Evolutionary conservation across 1,140 invertebrate species (phyloP).

Genomic region (Tetramorium simillimum): DNA sequence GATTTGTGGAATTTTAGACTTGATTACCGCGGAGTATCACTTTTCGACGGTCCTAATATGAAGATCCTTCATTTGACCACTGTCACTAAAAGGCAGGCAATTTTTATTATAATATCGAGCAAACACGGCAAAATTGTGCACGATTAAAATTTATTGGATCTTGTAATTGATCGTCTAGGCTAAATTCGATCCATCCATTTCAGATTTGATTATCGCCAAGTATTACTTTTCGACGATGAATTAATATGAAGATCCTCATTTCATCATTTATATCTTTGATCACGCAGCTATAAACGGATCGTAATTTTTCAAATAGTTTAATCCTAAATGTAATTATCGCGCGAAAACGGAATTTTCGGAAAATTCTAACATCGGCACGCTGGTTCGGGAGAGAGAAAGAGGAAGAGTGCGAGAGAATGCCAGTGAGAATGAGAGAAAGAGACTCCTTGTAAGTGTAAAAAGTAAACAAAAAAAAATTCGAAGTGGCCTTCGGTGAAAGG

Average conservation of each 20-base stretch:
- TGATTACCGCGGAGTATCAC: conserved; percentile 4
- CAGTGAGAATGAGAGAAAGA: conserved; percentile 38
- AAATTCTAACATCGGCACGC: conserved; percentile 41
- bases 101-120: neutral
- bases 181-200: conserved; percentile 24
- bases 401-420: neutral
- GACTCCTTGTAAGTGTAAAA: conserved; percentile 82
- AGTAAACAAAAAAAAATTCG: conserved; percentile 79
- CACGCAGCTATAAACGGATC: conserved; percentile 4
- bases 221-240: conserved; percentile 12
- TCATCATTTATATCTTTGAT: conserved; percentile 13
- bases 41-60: neutral
- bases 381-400: conserved; percentile 42
- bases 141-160: conserved; percentile 3
- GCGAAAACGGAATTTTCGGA: neutral
- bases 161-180: conserved; percentile 42
- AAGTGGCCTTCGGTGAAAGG: conserved; percentile 83
- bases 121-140: conserved; percentile 1
- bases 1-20: neutral
- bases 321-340: neutral
- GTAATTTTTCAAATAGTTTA: neutral
- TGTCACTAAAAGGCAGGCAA: neutral
- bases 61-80: conserved; percentile 22
- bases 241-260: conserved; percentile 8
- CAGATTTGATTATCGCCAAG: conserved; percentile 6